phyloP scores from a whole-genome alignment of 37 sponge, comb jelly and placozoan genomes.

The Axinella damicornis region DNA sequence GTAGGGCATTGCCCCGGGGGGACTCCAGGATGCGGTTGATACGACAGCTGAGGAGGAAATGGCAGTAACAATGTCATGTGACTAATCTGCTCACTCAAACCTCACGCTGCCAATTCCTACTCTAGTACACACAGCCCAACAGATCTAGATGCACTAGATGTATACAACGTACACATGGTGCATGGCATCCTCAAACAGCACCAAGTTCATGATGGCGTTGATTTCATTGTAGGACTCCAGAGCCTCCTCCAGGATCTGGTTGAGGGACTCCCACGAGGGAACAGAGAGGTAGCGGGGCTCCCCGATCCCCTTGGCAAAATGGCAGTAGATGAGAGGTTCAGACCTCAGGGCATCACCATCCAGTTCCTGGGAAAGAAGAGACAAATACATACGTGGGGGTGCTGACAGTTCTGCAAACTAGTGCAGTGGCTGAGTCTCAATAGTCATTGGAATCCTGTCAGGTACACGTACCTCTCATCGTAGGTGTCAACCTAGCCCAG shows the following conservation, averaged over 20 bases:
- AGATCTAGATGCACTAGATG: too few relatives aligned
- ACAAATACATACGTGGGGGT: too few relatives aligned
- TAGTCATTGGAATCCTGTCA: too few relatives aligned
- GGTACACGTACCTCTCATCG: neutral
- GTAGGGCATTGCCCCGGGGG: slow-evolving; percentile 97
- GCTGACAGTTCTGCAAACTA: too few relatives aligned
- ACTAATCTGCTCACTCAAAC: too few relatives aligned
- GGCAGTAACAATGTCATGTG: too few relatives aligned
- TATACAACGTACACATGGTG: slow-evolving; percentile 81
- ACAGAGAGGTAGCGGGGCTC: slow-evolving; percentile 90
- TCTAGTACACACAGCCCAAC: too few relatives aligned
- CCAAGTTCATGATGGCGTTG: slow-evolving; percentile 98
- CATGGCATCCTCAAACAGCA: slow-evolving; percentile 98
- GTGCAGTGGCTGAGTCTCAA: too few relatives aligned
- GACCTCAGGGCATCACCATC: slow-evolving; percentile 85
- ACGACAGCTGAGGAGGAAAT: slow-evolving; percentile 75
- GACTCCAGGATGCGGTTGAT: slow-evolving; percentile 98
- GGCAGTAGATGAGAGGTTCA: slow-evolving; percentile 93
- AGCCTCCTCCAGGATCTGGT: slow-evolving; percentile 93
- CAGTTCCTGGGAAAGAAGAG: slow-evolving; percentile 58
- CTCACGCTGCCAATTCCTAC: too few relatives aligned
- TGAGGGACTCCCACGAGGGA: slow-evolving; percentile 80
- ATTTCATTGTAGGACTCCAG: slow-evolving; percentile 97
- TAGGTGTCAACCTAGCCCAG: too few relatives aligned
- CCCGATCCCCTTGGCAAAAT: slow-evolving; percentile 95